phyloP scores from a whole-genome alignment of 2,113 vertebrate genomes.

The Leptodactylus fuscus region DNA sequence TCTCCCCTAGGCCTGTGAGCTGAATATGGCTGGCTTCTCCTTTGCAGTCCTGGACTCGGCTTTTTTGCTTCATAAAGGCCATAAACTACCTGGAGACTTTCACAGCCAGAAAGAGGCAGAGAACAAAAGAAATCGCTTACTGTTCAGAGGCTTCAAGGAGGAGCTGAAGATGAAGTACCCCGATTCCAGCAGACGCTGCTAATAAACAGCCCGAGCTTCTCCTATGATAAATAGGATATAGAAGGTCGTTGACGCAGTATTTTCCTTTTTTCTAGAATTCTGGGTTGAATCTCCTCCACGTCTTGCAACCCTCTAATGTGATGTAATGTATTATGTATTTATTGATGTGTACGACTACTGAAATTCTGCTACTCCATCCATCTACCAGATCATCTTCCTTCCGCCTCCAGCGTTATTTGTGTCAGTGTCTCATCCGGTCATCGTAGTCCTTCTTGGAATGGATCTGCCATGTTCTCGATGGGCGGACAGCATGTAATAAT shows the following conservation, averaged over 20 bases:
- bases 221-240: neutral
- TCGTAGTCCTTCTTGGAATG: neutral
- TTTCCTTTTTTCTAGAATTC: neutral
- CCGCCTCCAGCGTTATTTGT: neutral
- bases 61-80: constrained; percentile 88
- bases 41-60: constrained; percentile 87
- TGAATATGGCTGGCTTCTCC: constrained; percentile 84
- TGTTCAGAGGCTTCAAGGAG: constrained; percentile 91
- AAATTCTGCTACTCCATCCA: no score
- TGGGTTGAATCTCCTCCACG: neutral
- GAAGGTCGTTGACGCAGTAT: neutral
- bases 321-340: constrained; percentile 15
- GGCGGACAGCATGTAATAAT: neutral
- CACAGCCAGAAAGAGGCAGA: constrained; percentile 88
- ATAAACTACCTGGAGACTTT: constrained; percentile 88
- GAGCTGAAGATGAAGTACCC: constrained; percentile 87
- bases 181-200: constrained; percentile 81
- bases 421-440: neutral
- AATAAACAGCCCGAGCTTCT: constrained; percentile 62
- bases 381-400: neutral
- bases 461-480: neutral
- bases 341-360: constrained; percentile 26
- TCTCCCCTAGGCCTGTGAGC: constrained; percentile 81
- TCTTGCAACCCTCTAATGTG: neutral
- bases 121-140: constrained; percentile 85